Base-by-base conservation (phyloP, 2,797 vertebrate genomes). In the Channa striata region DNA sequence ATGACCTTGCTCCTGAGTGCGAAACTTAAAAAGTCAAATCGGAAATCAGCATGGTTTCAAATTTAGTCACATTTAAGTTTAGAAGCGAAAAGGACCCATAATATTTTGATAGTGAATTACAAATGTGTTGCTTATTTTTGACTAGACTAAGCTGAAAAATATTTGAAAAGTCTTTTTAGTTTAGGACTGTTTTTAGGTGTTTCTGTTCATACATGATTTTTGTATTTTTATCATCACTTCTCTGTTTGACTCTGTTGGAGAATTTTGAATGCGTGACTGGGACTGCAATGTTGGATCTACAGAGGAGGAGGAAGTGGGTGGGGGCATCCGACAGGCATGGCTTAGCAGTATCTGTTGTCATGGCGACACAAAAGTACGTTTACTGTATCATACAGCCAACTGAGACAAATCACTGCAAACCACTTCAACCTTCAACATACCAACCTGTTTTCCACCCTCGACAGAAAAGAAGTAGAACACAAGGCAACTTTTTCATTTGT, bases 311-410 rank as follows among this genome's bases (percentile, higher is more conserved):
- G 65, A 78, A 56, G 72, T 74, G 64, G 72, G 47, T 56, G 43
- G 60, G 53, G 65, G 74, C 61, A 19, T 66, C 40, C 4, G 62
- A 72, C 63, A 85, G 78, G 67, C 82, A 81, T 82, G 84, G 74
- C 57, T 82, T 82, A 85, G 68, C 78, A 87, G 63, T 84, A 78
- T 77, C 80, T 79, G 91, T 92, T 89, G 89, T 86, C 85, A 87
- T 90, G 89, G 78, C 71, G 50, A 91, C 85, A 43, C 42, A 59
- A 74, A 72, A 73, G 80, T 60, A 72, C 68, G 68, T 80, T 75
- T 81, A 30, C 4, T 30, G 25, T 30, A 75, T 52, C 25, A 56
- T 68, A 71, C 61, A 59, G 61, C 21, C 42, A 2, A 53, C 57
- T 19, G 48, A 67, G 43, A 74, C 17, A 5, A 86, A 78, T 65